phyloP scores from a whole-genome alignment of 2,797 vertebrate species.

The Urosaurus nigricauda region DNA sequence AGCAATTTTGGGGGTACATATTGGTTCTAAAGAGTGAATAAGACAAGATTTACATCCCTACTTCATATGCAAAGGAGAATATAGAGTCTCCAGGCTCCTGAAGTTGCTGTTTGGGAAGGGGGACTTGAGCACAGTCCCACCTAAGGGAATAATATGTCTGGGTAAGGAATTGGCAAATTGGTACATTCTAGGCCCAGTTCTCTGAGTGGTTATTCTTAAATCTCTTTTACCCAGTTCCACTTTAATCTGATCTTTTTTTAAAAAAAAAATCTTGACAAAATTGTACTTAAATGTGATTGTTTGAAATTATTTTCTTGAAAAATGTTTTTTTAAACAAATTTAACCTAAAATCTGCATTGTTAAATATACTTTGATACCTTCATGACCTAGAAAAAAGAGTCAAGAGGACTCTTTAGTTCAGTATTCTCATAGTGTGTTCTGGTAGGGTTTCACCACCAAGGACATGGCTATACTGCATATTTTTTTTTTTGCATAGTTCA shows the following conservation, averaged over 20 bases:
- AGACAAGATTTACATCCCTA: too few species aligned
- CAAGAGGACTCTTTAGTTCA: neutral
- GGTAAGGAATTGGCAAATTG: neutral
- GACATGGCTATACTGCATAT: neutral
- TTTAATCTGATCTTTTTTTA: too few species aligned
- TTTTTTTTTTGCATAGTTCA: neutral
- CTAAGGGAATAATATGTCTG: neutral
- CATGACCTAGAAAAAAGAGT: too few species aligned
- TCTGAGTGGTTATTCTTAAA: neutral
- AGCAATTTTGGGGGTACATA: too few species aligned
- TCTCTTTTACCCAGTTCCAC: neutral
- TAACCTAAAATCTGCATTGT: too few species aligned
- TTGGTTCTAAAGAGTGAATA: too few species aligned
- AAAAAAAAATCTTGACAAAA: too few species aligned
- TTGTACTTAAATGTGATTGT: too few species aligned
- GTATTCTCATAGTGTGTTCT: neutral
- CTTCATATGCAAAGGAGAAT: neutral
- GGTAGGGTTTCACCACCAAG: neutral
- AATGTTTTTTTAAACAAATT: too few species aligned
- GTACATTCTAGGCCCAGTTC: neutral
- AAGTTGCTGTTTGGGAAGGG: neutral
- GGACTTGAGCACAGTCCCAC: neutral
- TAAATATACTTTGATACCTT: too few species aligned
- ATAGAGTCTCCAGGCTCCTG: neutral
- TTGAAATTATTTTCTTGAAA: too few species aligned